These are phyloP conservation scores for Cylloceria caligata DNA, from an alignment of 2,888 invertebrate genomes.

Conservation along the genomic window DNA sequence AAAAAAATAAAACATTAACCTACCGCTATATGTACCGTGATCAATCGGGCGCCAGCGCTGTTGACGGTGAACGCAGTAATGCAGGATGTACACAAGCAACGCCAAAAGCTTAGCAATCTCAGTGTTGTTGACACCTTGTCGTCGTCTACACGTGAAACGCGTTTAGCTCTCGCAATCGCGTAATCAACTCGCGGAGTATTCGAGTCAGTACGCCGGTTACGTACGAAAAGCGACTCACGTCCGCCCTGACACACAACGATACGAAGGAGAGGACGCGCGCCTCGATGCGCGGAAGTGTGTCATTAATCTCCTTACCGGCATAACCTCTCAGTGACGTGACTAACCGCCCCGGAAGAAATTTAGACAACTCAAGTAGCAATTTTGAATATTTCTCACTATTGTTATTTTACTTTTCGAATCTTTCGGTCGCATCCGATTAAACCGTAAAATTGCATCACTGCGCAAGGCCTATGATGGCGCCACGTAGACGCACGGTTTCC, in stretches of 20 bases:
- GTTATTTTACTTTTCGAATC: not conserved
- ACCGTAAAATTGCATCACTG: not conserved
- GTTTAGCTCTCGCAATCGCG: not conserved
- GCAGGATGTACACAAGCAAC: not conserved
- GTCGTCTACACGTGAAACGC: conserved; percentile 5
- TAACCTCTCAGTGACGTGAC: conserved; percentile 56
- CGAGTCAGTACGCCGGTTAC: no score
- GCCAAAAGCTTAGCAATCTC: conserved; percentile 15
- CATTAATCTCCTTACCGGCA: conserved; percentile 17
- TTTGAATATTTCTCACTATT: not conserved
- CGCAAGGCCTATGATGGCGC: conserved; percentile 38
- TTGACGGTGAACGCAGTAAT: not conserved
- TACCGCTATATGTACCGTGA: not conserved
- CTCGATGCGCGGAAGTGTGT: conserved; percentile 7
- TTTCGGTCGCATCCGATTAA: not conserved
- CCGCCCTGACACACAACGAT: not conserved
- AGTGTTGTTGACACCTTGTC: not conserved
- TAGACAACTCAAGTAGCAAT: not conserved
- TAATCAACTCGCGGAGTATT: not conserved
- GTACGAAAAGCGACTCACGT: not conserved
- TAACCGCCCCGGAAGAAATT: not conserved
- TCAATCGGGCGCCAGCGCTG: not conserved
- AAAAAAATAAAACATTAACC: not conserved
- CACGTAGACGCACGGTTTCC: conserved; percentile 46
- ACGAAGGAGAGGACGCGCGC: not conserved